Evolutionary conservation across 2,888 invertebrate genomes (phyloP), one percentile per base, ranked within the genome.

Genomic region (Caenorhabditis auriculariae): DNA sequence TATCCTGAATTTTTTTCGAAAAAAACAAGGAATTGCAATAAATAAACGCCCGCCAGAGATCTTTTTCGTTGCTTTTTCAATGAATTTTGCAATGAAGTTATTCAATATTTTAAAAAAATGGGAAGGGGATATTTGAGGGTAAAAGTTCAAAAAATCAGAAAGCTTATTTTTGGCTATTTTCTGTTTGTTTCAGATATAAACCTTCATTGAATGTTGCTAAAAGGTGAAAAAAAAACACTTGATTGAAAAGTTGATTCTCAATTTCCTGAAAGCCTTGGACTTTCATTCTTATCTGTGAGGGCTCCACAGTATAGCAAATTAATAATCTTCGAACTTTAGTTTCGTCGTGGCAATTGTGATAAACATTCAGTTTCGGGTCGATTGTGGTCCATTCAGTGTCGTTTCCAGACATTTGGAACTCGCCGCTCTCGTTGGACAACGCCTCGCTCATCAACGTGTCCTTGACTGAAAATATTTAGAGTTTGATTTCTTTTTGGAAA

Each of bases 261-360:
- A n/a, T n/a, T n/a, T 7, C 15, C 15, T 32, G 9, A 7, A 15
- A 32, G n/a, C n/a, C 4, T 7, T 19, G 24, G 19, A 26, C 23
- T 43, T 24, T 24, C 29, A 9, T 28, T 46, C 17, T 4, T 3
- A 27, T 28, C 15, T n/a, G n/a, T n/a, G n/a, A n/a, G n/a, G n/a
- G n/a, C n/a, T n/a, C n/a, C n/a, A n/a, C n/a, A n/a, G n/a, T n/a
- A n/a, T n/a, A n/a, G n/a, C n/a, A n/a, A n/a, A n/a, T n/a, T n/a
- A n/a, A n/a, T n/a, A 21, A 4, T 28, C 7, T 23, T 39, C 51
- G 23, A 27, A 67, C 64, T 38, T 45, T 60, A 41, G 60, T 66
- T 38, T 72, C 72, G 38, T 74, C 75, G 37, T 77, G 69, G 54
- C 77, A 77, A 56, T 76, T 76, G 53, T 77, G 77, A 43, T 76